phyloP scores from a whole-genome alignment of 2,113 vertebrate species.

The Suricata suricatta region DNA sequence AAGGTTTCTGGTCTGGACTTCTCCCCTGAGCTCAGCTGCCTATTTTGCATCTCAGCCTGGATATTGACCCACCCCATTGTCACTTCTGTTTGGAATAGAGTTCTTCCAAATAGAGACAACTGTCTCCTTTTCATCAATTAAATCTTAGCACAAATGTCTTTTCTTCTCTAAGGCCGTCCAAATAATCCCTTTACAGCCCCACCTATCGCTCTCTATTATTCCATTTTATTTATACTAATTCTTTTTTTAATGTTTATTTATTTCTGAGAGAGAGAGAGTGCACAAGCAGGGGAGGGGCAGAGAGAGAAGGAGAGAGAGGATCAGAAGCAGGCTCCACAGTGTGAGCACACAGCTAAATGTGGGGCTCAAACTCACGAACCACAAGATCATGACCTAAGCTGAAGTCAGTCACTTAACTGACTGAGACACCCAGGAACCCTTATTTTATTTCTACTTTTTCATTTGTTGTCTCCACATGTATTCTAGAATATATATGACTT shows the following conservation, averaged over 20 bases:
- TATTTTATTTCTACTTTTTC: background rate
- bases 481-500: background rate
- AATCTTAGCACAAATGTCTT: background rate
- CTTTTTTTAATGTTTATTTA: no score
- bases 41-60: background rate
- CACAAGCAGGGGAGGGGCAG: no score
- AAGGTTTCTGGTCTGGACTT: background rate
- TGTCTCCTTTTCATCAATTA: background rate
- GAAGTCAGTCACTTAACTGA: no score
- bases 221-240: background rate
- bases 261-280: no score
- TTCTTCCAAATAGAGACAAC: background rate
- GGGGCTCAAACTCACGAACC: no score
- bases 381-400: no score
- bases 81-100: background rate
- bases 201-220: background rate
- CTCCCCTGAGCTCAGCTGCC: background rate
- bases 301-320: no score
- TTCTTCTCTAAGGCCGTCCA: background rate
- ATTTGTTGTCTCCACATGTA: background rate
- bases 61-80: background rate
- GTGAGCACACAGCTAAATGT: no score
- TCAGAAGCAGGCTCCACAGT: no score
- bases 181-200: background rate
- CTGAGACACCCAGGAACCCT: no score